Evolutionary conservation across 2,888 invertebrate genomes (phyloP).

Genomic region (Agonum fuliginosum): DNA sequence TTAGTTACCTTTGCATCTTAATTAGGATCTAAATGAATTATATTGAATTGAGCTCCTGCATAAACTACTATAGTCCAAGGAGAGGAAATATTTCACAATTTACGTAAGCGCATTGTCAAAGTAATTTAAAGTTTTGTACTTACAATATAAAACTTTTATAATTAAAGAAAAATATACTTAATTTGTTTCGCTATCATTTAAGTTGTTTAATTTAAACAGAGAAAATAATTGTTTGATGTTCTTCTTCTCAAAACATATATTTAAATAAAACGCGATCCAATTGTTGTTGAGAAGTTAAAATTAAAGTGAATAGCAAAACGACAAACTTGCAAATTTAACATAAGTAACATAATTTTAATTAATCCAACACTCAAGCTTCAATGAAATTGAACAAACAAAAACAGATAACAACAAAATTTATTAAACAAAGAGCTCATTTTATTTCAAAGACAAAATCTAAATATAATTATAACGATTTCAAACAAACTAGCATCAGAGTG

Average conservation of each 20-base stretch:
- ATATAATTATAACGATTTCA: constrained; percentile 27
- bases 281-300: constrained; percentile 17
- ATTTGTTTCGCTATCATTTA: constrained; percentile 8
- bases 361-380: neutral
- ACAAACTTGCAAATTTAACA: constrained; percentile 12
- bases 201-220: neutral
- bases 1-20: constrained; percentile 50
- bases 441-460: neutral
- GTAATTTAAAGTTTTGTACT: constrained; percentile 34
- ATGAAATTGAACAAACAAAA: neutral
- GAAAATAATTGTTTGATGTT: constrained; percentile 1
- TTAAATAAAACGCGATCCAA: neutral
- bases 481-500: constrained; percentile 1
- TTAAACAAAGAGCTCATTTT: constrained; percentile 26
- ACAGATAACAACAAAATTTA: constrained; percentile 13
- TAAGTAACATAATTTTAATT: constrained; percentile 30
- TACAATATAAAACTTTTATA: constrained; percentile 7
- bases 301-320: constrained; percentile 9
- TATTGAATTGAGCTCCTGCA: constrained; percentile 39
- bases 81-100: constrained; percentile 14
- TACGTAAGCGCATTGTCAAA: neutral
- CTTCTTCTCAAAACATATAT: neutral
- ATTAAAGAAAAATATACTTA: neutral
- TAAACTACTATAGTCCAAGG: constrained; percentile 1
- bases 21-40: constrained; percentile 52